These are phyloP conservation scores for Meteorus sp. DNA, from an alignment of 1,140 invertebrate genomes.

Conservation along the genomic window DNA sequence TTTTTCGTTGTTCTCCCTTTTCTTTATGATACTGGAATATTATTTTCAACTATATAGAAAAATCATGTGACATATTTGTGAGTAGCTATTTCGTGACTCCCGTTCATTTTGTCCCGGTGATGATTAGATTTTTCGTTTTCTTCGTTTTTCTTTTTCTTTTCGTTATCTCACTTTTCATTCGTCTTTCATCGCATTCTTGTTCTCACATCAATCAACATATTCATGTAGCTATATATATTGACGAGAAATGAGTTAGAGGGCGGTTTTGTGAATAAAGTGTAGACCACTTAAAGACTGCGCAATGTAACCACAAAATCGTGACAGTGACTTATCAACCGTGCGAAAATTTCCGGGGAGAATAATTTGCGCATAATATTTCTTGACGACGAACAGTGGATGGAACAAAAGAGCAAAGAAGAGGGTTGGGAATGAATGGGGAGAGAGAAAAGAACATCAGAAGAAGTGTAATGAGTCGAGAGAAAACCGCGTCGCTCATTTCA, in stretches of 20 bases:
- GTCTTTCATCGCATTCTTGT: not conserved
- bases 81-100: too few relatives aligned
- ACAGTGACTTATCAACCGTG: slow-evolving; percentile 51
- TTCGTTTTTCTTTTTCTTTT: too few relatives aligned
- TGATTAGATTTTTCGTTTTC: too few relatives aligned
- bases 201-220: too few relatives aligned
- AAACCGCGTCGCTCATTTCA: slow-evolving; percentile 31
- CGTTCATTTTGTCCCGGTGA: too few relatives aligned
- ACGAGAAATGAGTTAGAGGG: slow-evolving; percentile 26
- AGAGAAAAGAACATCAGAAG: slow-evolving; percentile 9
- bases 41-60: too few relatives aligned
- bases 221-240: too few relatives aligned
- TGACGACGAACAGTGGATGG: too few relatives aligned
- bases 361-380: slow-evolving; percentile 16
- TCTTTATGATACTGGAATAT: too few relatives aligned
- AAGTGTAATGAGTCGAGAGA: slow-evolving; percentile 12
- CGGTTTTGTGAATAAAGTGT: slow-evolving; percentile 5
- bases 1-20: too few relatives aligned
- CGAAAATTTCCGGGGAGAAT: slow-evolving; percentile 42
- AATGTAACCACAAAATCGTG: slow-evolving; percentile 41
- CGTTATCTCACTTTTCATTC: slow-evolving; percentile 12
- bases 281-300: slow-evolving; percentile 19
- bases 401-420: slow-evolving; percentile 18
- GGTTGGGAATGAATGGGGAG: slow-evolving; percentile 19
- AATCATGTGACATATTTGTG: too few relatives aligned